Evolutionary conservation across 2,113 vertebrate genomes (phyloP).

Genomic region (Mungos mungo): DNA sequence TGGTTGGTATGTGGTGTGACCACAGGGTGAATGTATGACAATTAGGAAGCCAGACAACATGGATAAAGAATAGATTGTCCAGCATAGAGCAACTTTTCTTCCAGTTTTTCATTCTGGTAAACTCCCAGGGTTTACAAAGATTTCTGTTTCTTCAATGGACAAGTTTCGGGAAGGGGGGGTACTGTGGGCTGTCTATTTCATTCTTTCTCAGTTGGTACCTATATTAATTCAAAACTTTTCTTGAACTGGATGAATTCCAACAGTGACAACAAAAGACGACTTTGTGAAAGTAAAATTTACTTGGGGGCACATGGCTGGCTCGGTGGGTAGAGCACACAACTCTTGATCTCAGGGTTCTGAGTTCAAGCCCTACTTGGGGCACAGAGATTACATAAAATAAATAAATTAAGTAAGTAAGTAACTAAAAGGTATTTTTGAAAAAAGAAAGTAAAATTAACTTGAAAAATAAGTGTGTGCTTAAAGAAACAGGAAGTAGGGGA

Average conservation of each 20-base stretch:
- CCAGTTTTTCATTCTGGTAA: background rate
- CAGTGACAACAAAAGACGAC: background rate
- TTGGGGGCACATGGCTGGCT: background rate
- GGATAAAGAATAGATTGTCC: background rate
- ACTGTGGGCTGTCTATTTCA: background rate
- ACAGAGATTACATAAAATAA: background rate
- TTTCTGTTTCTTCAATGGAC: background rate
- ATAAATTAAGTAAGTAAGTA: background rate
- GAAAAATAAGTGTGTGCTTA: background rate
- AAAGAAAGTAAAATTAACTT: slow-evolving; percentile 35
- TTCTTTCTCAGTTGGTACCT: background rate
- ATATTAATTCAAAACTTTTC: background rate
- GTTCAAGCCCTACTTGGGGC: background rate
- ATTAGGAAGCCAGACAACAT: background rate
- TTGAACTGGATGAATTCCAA: background rate
- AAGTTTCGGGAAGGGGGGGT: background rate
- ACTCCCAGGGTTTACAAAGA: background rate
- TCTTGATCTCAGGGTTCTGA: background rate
- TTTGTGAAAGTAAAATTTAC: background rate
- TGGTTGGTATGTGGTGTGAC: slow-evolving; percentile 13
- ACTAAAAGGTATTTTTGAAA: background rate
- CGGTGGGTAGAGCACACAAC: background rate
- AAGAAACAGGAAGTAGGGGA: background rate
- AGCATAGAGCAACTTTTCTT: background rate
- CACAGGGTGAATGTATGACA: background rate